Conservation (phyloP, 2,888 invertebrate species). For the Laspeyria flexula region DNA sequence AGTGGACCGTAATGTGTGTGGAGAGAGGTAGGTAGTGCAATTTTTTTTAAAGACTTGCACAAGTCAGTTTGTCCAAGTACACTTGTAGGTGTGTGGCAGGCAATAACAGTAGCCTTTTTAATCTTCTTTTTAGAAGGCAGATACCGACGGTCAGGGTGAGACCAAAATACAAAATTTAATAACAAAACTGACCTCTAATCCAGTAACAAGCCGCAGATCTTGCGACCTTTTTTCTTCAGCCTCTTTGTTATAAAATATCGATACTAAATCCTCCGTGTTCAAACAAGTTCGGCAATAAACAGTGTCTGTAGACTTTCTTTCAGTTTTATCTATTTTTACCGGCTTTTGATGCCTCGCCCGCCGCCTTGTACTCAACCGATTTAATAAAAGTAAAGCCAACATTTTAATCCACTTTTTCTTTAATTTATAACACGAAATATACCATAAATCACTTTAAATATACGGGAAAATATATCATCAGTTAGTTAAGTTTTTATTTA, state of each 20-base stretch:
- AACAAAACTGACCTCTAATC: conserved; percentile 50
- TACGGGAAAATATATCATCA: not conserved
- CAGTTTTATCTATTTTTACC: conserved; percentile 5
- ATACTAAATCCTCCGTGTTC: conserved; percentile 53
- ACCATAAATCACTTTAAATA: not conserved
- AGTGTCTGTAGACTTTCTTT: conserved; percentile 9
- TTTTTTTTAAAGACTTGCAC: no score
- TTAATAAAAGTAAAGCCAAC: conserved; percentile 35
- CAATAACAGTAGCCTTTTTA: no score
- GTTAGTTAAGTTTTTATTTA: not conserved
- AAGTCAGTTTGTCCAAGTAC: no score
- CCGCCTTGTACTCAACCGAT: conserved; percentile 29
- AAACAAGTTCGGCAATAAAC: conserved; percentile 65
- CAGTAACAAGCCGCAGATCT: conserved; percentile 61
- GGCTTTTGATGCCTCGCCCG: conserved; percentile 8
- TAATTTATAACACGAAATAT: conserved; percentile 6
- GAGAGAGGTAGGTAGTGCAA: no score
- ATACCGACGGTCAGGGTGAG: no score
- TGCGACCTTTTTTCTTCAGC: conserved; percentile 52
- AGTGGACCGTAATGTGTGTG: no score
- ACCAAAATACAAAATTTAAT: no score
- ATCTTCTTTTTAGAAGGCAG: no score
- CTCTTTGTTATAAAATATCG: conserved; percentile 60
- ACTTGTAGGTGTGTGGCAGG: no score
- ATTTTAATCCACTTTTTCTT: conserved; percentile 19